Evolutionary conservation across 1,140 invertebrate species (phyloP).

Genomic region (Drosophila pallidifrons): DNA sequence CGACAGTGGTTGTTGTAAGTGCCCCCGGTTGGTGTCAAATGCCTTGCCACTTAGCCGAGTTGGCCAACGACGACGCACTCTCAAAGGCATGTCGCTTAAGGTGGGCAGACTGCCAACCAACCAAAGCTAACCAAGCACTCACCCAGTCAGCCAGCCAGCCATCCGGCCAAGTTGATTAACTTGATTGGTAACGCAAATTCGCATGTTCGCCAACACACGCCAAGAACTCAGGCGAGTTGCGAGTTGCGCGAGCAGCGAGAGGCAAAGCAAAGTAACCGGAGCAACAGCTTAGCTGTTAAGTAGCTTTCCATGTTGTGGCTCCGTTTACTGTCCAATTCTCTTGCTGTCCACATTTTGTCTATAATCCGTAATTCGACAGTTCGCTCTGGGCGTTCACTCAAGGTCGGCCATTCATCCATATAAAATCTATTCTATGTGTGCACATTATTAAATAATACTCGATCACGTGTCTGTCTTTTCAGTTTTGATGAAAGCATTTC

Average conservation of each 20-base stretch:
- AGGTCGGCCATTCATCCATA: conserved; percentile 77
- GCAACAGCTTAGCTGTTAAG: conserved; percentile 69
- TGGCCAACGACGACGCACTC: conserved; percentile 57
- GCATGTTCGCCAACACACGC: conserved; percentile 76
- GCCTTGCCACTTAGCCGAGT: conserved; percentile 35
- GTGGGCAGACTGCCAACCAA: conserved; percentile 64
- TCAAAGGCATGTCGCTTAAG: conserved; percentile 68
- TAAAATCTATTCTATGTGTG: not conserved
- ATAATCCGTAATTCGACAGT: conserved; percentile 46
- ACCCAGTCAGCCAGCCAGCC: conserved; percentile 54
- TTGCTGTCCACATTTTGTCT: conserved; percentile 16
- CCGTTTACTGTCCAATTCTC: conserved; percentile 66
- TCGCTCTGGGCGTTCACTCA: conserved; percentile 71
- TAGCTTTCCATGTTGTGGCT: conserved; percentile 64
- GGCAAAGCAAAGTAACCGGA: conserved; percentile 31
- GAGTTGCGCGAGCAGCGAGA: conserved; percentile 12
- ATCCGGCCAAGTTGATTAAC: conserved; percentile 81
- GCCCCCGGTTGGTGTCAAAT: conserved; percentile 51
- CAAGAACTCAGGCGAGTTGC: conserved; percentile 55
- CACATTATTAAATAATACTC: conserved; percentile 48
- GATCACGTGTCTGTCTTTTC: conserved; percentile 51
- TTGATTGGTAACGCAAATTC: conserved; percentile 81
- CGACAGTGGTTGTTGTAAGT: conserved; percentile 29
- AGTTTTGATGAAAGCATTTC: conserved; percentile 88
- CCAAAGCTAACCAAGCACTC: conserved; percentile 38